A percentile compares a stretch with the other conserved stretches of the same genome.
Conservation (phyloP, 1,140 invertebrate species). For the Andricus grossulariae region DNA sequence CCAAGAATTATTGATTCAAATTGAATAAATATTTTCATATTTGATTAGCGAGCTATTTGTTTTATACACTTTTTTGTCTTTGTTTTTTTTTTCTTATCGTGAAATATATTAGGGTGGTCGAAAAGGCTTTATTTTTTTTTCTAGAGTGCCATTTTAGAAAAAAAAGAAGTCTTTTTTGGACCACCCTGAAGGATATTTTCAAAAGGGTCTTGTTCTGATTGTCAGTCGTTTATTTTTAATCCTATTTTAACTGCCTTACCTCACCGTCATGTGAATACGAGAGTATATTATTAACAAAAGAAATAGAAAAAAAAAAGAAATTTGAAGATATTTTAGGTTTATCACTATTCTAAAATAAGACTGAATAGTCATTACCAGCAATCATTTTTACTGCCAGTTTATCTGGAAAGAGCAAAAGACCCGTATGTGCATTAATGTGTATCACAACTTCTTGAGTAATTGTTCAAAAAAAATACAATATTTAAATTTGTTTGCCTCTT, state of each 20-base stretch:
- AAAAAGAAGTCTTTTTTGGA: too few species aligned
- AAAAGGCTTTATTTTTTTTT: too few species aligned
- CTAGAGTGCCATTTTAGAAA: too few species aligned
- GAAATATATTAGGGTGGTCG: background rate
- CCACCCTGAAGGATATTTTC: background rate
- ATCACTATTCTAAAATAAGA: conserved; percentile 24
- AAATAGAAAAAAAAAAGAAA: background rate
- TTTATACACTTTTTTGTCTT: conserved; percentile 34
- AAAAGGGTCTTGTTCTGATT: conserved; percentile 6
- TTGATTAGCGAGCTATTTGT: conserved; percentile 43
- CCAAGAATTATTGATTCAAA: conserved; percentile 43
- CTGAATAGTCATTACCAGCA: conserved; percentile 30
- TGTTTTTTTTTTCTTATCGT: background rate
- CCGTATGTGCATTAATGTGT: conserved; percentile 28
- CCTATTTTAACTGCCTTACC: conserved; percentile 29
- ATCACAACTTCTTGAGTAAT: conserved; percentile 28
- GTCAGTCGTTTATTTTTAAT: conserved; percentile 24
- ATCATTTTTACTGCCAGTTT: conserved; percentile 24
- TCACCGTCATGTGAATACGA: conserved; percentile 17
- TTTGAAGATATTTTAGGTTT: conserved; percentile 23
- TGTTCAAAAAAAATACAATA: conserved; percentile 18
- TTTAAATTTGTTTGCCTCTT: conserved; percentile 19
- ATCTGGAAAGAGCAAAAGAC: conserved; percentile 24
- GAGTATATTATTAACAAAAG: conserved; percentile 13
- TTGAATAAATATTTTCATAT: conserved; percentile 52